Conservation (phyloP, 2,797 vertebrate genomes). For the Dallia pectoralis region DNA sequence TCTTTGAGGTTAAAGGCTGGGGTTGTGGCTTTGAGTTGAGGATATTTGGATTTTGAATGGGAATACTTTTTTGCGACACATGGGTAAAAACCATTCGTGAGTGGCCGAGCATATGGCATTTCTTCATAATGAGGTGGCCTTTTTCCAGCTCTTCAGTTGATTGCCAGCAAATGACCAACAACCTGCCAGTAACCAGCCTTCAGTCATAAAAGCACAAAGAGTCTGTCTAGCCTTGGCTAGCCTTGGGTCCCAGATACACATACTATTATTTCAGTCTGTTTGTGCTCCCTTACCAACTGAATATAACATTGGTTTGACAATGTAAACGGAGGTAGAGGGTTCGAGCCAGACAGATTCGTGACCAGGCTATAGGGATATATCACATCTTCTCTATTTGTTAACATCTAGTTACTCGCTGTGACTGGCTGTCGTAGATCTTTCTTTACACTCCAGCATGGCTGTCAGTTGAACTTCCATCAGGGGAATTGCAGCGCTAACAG, state of each 20-base stretch:
- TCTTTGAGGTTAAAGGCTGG: no score
- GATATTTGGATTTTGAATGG: no score
- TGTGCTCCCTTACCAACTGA: not conserved
- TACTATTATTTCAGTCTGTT: not conserved
- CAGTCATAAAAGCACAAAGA: not conserved
- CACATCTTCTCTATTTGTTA: not conserved
- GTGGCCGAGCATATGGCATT: not conserved
- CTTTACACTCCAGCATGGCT: not conserved
- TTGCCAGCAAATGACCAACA: not conserved
- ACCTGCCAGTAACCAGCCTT: not conserved
- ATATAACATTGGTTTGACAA: not conserved
- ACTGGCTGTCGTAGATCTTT: not conserved
- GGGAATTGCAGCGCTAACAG: slow-evolving; percentile 43
- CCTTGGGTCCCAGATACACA: not conserved
- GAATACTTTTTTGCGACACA: no score
- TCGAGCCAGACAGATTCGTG: not conserved
- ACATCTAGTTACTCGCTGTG: not conserved
- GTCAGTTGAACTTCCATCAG: not conserved
- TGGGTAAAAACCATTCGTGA: no score
- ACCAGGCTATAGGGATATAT: not conserved
- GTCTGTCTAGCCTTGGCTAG: not conserved
- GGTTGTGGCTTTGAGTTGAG: no score
- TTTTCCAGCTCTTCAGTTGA: not conserved
- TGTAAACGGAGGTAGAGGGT: not conserved
- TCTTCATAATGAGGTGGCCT: not conserved